Conservation (phyloP, 2,888 invertebrate species). For the Amiota mariae region DNA sequence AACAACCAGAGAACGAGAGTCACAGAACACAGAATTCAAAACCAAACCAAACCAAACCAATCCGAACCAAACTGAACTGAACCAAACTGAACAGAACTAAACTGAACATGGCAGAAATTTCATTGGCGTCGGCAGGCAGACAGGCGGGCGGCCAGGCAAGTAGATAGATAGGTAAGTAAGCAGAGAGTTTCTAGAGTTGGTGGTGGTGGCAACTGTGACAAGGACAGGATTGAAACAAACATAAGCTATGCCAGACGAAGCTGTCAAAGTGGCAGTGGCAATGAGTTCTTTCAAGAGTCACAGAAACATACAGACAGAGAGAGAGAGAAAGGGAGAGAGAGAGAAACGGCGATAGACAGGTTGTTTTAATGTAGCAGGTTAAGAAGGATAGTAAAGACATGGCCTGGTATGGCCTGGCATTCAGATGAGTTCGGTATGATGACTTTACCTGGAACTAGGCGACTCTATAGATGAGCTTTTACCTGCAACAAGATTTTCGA, state of each 20-base stretch:
- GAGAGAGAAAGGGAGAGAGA: background rate
- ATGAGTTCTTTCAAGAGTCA: slow-evolving; percentile 22
- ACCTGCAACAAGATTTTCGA: too few species aligned
- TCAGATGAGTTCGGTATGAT: background rate
- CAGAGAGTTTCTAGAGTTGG: background rate
- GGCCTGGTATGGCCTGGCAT: background rate
- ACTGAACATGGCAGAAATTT: slow-evolving; percentile 24
- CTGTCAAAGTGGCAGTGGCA: slow-evolving; percentile 22
- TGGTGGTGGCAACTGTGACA: slow-evolving; percentile 4
- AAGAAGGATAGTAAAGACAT: too few species aligned
- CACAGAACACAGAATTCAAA: too few species aligned
- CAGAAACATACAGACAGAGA: slow-evolving; percentile 15
- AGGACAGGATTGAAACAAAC: background rate
- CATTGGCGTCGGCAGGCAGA: slow-evolving; percentile 37
- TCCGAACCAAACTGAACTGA: background rate
- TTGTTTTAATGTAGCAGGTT: background rate
- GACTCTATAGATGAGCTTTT: too few species aligned
- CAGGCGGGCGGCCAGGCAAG: background rate
- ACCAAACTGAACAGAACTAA: background rate
- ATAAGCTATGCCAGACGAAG: slow-evolving; percentile 12
- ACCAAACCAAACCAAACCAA: slow-evolving; percentile 22
- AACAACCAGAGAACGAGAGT: too few species aligned
- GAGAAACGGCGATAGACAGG: background rate
- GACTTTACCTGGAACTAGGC: too few species aligned
- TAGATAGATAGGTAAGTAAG: background rate